phyloP scores from a whole-genome alignment of 2,888 invertebrate genomes.

The Mesopsocus fuscifrons region DNA sequence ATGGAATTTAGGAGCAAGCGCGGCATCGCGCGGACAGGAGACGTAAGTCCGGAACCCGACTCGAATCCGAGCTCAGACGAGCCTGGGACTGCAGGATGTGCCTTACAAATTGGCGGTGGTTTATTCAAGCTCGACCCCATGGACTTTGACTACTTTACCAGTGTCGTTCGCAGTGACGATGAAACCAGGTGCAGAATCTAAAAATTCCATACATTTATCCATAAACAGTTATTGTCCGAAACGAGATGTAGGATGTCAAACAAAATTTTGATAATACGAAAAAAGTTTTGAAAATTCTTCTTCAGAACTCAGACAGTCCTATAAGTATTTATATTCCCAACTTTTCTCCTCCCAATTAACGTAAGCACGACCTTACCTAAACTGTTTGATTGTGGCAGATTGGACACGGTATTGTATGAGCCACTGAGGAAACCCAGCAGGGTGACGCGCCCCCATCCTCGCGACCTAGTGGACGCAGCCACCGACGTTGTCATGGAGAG shows the following conservation, averaged over 20 bases:
- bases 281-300: too few relatives aligned
- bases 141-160: conserved; percentile 41
- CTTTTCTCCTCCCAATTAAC: too few relatives aligned
- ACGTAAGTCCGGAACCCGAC: not conserved
- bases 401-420: conserved; percentile 26
- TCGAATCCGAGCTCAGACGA: not conserved
- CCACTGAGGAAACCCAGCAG: conserved; percentile 24
- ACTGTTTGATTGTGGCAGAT: too few relatives aligned
- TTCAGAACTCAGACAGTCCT: too few relatives aligned
- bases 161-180: conserved; percentile 28
- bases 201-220: too few relatives aligned
- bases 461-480: conserved; percentile 33
- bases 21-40: not conserved
- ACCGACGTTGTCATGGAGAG: conserved; percentile 32
- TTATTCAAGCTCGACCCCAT: conserved; percentile 29
- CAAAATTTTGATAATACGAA: too few relatives aligned
- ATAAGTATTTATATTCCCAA: too few relatives aligned
- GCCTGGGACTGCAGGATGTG: conserved; percentile 23
- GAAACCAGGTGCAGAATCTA: conserved; percentile 20
- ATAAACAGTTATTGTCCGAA: too few relatives aligned
- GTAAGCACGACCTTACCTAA: too few relatives aligned
- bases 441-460: conserved; percentile 27
- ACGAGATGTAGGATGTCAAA: too few relatives aligned
- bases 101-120: conserved; percentile 27
- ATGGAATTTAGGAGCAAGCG: too few relatives aligned